Evolutionary conservation across 2,113 vertebrate genomes (phyloP), one percentile per base, ranked within the genome.

Genomic region (Sorex fumeus): DNA sequence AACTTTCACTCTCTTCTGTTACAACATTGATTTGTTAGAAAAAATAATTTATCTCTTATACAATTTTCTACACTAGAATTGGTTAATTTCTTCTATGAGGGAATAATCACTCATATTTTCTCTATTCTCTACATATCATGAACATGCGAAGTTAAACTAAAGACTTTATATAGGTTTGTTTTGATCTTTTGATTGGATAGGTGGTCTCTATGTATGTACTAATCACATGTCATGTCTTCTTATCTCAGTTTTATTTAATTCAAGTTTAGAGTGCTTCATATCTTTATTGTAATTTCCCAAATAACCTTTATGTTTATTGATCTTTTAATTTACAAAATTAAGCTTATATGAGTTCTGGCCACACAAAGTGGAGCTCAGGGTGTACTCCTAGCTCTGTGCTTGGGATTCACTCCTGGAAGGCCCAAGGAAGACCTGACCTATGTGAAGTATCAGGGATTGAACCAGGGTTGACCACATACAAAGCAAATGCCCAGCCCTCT

Each of bases 91-190:
- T 78, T 90, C 30, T 11, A 89, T 27, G 6, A 72, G 4, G 8
- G 66, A 12, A 25, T 64, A n/a, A 13, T 30, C 50, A 60, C 64
- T 70, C 23, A 43, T 85, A 62, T 62, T 87, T 90, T 36, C 45
- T 60, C 25, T 32, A 0, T 69, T 50, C 32, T 50, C 27, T 53
- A 3, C 53, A 30, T 64, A 27, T 89, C 47, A 57, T 64, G 15
- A 81, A 70, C 15, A 23, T 8, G 66, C 16, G 15, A 86, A 72
- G 5, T 47, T 43, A 88, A 69, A 90, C 36, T 82, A 70, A 92
- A 77, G 11, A n/a, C 28, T 32, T 87, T 25, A 77, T 28, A 69
- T 40, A 40, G 13, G 7, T 34, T 62, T 45, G 66, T 57, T 36
- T 15, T 66, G 67, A 69, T 64, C 27, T 43, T 74, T 60, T 69